Conservation (phyloP, 2,797 vertebrate species). For the Kryptolebias ocellatus region DNA sequence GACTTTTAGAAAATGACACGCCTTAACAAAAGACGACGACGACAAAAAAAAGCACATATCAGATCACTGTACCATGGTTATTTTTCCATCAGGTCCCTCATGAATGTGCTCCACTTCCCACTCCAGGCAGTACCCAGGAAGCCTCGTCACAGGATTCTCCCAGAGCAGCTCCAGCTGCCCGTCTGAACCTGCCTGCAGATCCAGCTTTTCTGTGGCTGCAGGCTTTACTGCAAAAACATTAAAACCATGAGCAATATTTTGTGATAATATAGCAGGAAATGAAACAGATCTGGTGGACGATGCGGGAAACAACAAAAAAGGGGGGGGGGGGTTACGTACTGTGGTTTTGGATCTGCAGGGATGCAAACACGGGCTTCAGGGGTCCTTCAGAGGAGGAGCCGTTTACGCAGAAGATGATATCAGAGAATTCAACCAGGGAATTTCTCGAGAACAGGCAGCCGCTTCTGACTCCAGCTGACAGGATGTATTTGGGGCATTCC, state of each 20-base stretch:
- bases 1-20: background rate
- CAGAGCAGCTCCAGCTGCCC: constrained; percentile 58
- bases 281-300: background rate
- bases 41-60: no score
- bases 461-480: constrained; percentile 11
- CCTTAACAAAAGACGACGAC: background rate
- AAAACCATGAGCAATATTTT: background rate
- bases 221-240: constrained; percentile 72
- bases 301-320: background rate
- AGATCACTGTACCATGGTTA: constrained; percentile 25
- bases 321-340: constrained; percentile 45
- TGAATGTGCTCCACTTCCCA: constrained; percentile 71
- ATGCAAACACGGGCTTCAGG: constrained; percentile 57
- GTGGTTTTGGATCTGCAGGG: constrained; percentile 77
- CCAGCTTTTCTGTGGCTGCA: constrained; percentile 31
- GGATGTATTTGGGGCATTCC: constrained; percentile 75
- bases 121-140: constrained; percentile 73
- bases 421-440: constrained; percentile 67
- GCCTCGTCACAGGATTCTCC: constrained; percentile 52
- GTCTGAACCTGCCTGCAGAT: constrained; percentile 39
- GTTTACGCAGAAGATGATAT: constrained; percentile 81
- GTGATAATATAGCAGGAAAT: background rate
- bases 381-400: constrained; percentile 62
- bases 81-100: constrained; percentile 41
- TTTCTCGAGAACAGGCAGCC: constrained; percentile 73